Conservation (phyloP, 2,888 invertebrate species). For the Leptinotarsa haldemani region DNA sequence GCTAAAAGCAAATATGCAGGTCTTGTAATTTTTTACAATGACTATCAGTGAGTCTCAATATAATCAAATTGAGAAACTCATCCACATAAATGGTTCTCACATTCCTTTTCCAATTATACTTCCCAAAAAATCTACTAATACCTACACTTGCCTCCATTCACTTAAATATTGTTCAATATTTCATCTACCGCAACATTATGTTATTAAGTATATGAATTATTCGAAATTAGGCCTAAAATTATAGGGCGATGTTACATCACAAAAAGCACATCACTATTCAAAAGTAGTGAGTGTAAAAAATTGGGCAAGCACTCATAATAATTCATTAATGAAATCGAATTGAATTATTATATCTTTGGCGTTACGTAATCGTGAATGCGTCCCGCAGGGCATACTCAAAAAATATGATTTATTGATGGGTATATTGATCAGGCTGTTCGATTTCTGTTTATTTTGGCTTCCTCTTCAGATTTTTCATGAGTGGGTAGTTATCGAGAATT, state of each 20-base stretch:
- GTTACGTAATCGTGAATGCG: slow-evolving; percentile 29
- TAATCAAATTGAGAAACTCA: not conserved
- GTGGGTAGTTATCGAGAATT: not conserved
- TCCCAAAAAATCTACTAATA: not conserved
- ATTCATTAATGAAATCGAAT: slow-evolving; percentile 29
- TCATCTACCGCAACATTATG: slow-evolving; percentile 3
- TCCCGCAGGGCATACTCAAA: slow-evolving; percentile 24
- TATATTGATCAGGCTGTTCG: not conserved
- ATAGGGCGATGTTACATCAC: slow-evolving; percentile 10
- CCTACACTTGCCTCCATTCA: not conserved
- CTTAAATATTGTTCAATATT: slow-evolving; percentile 10
- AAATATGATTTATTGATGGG: slow-evolving; percentile 26
- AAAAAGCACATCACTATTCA: not conserved
- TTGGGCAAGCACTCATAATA: slow-evolving; percentile 23
- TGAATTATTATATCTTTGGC: slow-evolving; percentile 25
- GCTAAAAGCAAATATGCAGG: not conserved
- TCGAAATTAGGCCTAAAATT: not conserved
- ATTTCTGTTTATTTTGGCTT: not conserved
- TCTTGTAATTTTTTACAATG: not conserved
- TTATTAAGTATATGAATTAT: not conserved
- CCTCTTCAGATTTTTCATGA: not conserved
- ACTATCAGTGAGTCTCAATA: not conserved
- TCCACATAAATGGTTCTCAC: not conserved
- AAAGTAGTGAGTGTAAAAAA: slow-evolving; percentile 8
- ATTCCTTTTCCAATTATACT: not conserved